A percentile compares a stretch with the other conserved stretches of the same genome.
phyloP scores from a whole-genome alignment of 2,888 invertebrate genomes.

The Dasypolia templi region DNA sequence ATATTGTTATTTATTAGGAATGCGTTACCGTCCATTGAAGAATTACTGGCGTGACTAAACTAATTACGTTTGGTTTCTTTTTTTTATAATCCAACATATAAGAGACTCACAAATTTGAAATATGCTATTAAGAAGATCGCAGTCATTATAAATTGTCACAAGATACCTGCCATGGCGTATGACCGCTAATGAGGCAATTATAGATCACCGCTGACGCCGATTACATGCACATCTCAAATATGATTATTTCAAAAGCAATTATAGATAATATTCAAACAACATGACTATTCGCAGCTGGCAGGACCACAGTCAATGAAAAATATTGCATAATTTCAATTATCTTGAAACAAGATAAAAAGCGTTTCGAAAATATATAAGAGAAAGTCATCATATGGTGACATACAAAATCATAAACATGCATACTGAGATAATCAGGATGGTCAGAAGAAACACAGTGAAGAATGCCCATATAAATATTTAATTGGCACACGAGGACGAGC shows the following conservation, averaged over 20 bases:
- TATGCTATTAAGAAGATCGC: not conserved
- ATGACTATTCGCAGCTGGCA: not conserved
- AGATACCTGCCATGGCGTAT: not conserved
- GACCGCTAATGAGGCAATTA: not conserved
- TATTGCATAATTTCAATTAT: conserved; percentile 1
- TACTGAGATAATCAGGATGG: conserved; percentile 33
- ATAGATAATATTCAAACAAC: too few species aligned
- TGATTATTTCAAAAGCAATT: not conserved
- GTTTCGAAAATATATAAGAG: conserved; percentile 23
- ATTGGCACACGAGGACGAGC: conserved; percentile 81
- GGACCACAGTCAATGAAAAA: not conserved
- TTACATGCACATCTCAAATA: not conserved
- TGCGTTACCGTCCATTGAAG: not conserved
- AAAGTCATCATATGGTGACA: conserved; percentile 44
- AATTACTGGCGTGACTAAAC: not conserved
- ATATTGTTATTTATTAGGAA: conserved; percentile 1
- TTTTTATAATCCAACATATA: too few species aligned
- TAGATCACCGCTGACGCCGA: not conserved
- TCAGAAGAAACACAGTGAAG: conserved; percentile 49
- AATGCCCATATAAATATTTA: conserved; percentile 76
- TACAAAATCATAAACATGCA: conserved; percentile 61
- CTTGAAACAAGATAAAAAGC: conserved; percentile 9
- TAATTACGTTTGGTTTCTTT: not conserved
- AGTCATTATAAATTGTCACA: not conserved
- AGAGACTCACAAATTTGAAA: not conserved